A percentile compares a stretch with the other conserved stretches of the same genome.
Evolutionary conservation across 2,797 vertebrate genomes (phyloP).

Genomic region (Lophotriccus pileatus): DNA sequence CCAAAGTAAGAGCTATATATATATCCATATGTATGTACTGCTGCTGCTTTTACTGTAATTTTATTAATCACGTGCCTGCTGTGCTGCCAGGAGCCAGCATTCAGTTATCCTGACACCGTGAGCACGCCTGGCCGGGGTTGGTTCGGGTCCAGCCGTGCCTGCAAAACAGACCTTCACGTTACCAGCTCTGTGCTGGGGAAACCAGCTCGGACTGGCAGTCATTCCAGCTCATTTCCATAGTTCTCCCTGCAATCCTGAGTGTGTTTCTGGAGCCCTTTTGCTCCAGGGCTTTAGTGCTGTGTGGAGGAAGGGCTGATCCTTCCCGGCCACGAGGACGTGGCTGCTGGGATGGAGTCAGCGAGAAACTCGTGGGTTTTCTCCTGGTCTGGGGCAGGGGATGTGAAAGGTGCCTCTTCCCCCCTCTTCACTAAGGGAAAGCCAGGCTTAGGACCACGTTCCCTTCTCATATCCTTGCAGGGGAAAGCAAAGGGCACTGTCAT

Average conservation of each 20-base stretch:
- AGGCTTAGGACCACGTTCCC: not conserved
- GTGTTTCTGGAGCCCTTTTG: not conserved
- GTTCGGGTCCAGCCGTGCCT: not conserved
- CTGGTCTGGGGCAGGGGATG: not conserved
- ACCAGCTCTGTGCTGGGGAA: not conserved
- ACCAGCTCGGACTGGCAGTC: not conserved
- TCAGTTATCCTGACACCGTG: not conserved
- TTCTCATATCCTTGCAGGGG: not conserved
- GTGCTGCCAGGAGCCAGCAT: not conserved
- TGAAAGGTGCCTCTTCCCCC: no score
- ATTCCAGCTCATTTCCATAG: not conserved
- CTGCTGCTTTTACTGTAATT: fast-evolving
- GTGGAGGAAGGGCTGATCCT: not conserved
- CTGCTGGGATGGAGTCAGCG: not conserved
- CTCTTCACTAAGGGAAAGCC: not conserved
- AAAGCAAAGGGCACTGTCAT: no score
- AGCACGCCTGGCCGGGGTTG: fast-evolving
- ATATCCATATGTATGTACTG: no score
- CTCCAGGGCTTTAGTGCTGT: not conserved
- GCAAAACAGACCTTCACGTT: not conserved
- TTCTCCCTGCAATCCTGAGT: not conserved
- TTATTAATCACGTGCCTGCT: fast-evolving
- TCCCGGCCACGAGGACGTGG: fast-evolving
- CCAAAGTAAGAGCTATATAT: conserved; percentile 85
- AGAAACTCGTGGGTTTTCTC: not conserved